Evolutionary conservation across 2,113 vertebrate species (phyloP).

Genomic region (Microcebus ravelobensis): DNA sequence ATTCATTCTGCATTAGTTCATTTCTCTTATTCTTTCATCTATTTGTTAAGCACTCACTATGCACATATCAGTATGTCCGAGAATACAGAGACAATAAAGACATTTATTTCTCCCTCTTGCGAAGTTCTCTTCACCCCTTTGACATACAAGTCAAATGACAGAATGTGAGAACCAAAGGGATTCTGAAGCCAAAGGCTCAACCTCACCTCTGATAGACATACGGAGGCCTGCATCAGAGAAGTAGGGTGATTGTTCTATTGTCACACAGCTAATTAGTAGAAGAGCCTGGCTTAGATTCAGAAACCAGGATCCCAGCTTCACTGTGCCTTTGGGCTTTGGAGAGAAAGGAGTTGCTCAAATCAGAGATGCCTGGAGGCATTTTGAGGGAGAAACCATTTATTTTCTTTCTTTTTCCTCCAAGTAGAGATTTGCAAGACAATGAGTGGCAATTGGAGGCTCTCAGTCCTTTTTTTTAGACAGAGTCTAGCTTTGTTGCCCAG

Average conservation of each 20-base stretch:
- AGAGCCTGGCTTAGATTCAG: background rate
- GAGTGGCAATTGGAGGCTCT: background rate
- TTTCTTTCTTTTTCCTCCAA: constrained; percentile 23
- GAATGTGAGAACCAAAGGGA: background rate
- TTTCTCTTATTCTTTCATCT: background rate
- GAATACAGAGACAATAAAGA: background rate
- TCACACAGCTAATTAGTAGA: background rate
- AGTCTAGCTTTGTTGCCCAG: no score
- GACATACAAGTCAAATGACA: background rate
- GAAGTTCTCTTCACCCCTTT: background rate
- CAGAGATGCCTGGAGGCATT: background rate
- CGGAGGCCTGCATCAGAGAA: background rate
- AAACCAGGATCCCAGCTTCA: background rate
- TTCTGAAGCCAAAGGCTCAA: background rate
- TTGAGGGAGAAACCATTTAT: background rate
- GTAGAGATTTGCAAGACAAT: background rate
- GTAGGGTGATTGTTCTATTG: background rate
- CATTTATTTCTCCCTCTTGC: background rate
- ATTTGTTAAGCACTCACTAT: background rate
- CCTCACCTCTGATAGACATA: background rate
- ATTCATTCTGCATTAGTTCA: background rate
- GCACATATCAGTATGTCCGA: background rate
- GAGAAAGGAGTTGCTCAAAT: background rate
- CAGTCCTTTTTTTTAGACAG: background rate
- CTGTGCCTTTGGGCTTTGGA: background rate